Base-by-base conservation (phyloP, 2,888 invertebrate genomes). In the Keiferia lycopersicella region DNA sequence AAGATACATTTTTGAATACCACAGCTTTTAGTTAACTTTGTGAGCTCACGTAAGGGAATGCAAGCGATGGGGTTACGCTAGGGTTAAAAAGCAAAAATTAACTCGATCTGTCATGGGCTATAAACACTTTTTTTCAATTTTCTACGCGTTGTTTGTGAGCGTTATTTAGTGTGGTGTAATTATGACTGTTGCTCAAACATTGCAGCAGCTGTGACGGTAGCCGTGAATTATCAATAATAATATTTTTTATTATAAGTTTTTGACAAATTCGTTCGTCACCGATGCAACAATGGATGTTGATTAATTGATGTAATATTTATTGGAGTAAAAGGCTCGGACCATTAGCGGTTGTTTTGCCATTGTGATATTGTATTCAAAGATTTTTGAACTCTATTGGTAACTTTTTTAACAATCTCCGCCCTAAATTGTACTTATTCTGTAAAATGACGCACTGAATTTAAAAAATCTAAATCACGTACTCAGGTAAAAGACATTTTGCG, bases 101-200 rank as follows among this genome's bases (percentile, higher is more conserved):
- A 83, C 79, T 74, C 77, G 83, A 87, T 88, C 82, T 74, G 88
- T 84, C 84, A 84, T 73, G 87, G 85, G 73, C 77, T 79, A 83
- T 87, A 87, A 88, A 88, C 86, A 86, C 78, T 83, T 83, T 82
- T 80, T 83, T 72, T 7, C 73, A 76, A 85, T 83, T 84, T 81
- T 85, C 80, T 83, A 86, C 86, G 88, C 86, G 82, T 88, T 87
- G 87, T 89, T 88, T 86, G 76, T 76, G 72, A 78, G 78, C 82
- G 26, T 78, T 84, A 84, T 87, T 86, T 84, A 86, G 83, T 81
- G 82, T 76, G 75, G 65, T 75, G 75, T 75, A 74, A 77, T 77
- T 73, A 79, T 80, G 80, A 80, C 81, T 79, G 76, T 79, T 77
- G 77, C 71, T 75, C 73, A 76, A 79, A 77, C 75, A 75, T 71